Percentiles rank a stretch among this genome's conserved stretches.
Evolutionary conservation across 1,140 invertebrate species (phyloP).

Genomic region (Asbolus verrucosus): DNA sequence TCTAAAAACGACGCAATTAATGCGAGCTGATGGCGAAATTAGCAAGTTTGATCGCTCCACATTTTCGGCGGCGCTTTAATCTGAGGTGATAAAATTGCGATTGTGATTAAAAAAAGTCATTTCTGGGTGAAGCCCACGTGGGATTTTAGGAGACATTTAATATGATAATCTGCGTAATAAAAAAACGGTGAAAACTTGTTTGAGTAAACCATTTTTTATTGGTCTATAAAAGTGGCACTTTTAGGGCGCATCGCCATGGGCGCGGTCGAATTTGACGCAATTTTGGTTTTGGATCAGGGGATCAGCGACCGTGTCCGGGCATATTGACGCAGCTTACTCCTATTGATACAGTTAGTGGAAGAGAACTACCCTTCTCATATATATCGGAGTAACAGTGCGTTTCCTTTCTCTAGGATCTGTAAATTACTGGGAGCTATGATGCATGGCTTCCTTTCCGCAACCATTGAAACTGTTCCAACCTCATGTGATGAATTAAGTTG

Average conservation of each 20-base stretch:
- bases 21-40: conserved; percentile 4
- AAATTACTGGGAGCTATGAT: conserved; percentile 45
- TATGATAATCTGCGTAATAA: conserved; percentile 22
- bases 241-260: too few relatives aligned
- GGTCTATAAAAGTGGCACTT: conserved; percentile 8
- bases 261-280: too few relatives aligned
- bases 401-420: conserved; percentile 43
- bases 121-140: not conserved
- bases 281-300: too few relatives aligned
- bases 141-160: conserved; percentile 6
- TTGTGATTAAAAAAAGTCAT: conserved; percentile 11
- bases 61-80: not conserved
- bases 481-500: conserved; percentile 49
- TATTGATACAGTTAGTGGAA: not conserved
- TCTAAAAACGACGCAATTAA: too few relatives aligned
- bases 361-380: conserved; percentile 7
- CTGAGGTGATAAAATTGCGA: not conserved
- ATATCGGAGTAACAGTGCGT: conserved; percentile 45
- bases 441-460: conserved; percentile 49
- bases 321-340: not conserved
- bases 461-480: conserved; percentile 46
- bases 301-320: too few relatives aligned
- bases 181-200: conserved; percentile 16
- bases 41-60: not conserved
- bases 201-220: conserved; percentile 24